Conservation (phyloP, 2,113 vertebrate species). For the Notiomystis cincta region DNA sequence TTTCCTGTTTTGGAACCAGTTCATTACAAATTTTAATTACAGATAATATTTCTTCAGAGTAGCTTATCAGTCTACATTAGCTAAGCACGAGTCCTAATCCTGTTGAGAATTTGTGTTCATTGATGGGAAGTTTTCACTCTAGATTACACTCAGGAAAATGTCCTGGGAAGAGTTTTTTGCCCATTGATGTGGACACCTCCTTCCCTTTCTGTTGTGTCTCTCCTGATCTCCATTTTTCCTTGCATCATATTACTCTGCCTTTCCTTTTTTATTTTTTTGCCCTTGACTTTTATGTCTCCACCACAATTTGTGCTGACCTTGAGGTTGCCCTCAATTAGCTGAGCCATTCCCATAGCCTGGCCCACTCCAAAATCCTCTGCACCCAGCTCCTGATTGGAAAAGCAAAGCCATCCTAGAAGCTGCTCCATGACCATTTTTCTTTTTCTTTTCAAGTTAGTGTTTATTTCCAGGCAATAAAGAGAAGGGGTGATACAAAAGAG, state of each 20-base stretch:
- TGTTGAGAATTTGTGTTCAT: neutral
- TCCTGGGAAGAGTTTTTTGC: neutral
- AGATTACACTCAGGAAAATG: neutral
- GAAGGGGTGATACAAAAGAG: neutral
- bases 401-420: neutral
- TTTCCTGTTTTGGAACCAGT: neutral
- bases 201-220: neutral
- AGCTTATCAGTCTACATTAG: neutral
- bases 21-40: neutral
- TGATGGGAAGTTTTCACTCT: neutral
- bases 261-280: slow-evolving; percentile 26
- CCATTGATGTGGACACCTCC: neutral
- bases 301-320: slow-evolving; percentile 25
- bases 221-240: neutral
- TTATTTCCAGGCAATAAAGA: slow-evolving; percentile 51
- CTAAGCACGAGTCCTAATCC: neutral
- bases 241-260: neutral
- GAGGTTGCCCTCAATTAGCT: slow-evolving; percentile 47
- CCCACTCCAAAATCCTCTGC: neutral
- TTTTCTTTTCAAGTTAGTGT: slow-evolving; percentile 27
- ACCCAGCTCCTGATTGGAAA: neutral
- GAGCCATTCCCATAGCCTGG: neutral
- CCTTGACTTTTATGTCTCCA: slow-evolving; percentile 24
- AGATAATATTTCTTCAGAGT: neutral
- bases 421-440: slow-evolving; percentile 3